Percentiles rank a stretch among this genome's conserved stretches.
Evolutionary conservation across 92 coral and sea anemone genomes (phyloP).

Genomic region (Bergia puertoricense): DNA sequence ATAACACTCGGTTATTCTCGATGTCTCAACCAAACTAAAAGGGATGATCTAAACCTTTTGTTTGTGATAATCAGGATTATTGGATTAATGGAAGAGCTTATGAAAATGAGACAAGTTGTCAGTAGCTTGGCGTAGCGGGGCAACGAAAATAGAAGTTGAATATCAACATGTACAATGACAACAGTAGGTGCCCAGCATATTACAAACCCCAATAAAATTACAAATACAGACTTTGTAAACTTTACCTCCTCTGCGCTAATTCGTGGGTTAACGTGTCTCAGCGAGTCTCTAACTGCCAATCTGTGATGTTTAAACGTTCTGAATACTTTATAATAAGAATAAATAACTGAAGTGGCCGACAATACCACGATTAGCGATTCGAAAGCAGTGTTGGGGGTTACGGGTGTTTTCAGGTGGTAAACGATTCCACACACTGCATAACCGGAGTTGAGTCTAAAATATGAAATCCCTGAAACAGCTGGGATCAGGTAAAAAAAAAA

Average conservation of each 20-base stretch:
- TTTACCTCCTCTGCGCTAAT: background rate
- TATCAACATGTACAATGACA: background rate
- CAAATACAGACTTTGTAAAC: background rate
- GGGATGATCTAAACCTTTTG: constrained; percentile 1
- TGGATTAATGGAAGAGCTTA: constrained; percentile 21
- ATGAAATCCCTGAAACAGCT: background rate
- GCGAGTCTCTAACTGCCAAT: background rate
- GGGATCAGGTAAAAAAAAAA: background rate
- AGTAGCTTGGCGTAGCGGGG: background rate
- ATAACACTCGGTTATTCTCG: too few species aligned
- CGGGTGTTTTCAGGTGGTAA: constrained; percentile 2
- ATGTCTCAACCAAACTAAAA: too few species aligned
- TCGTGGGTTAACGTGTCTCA: background rate
- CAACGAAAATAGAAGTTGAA: background rate
- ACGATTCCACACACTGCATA: constrained; percentile 9
- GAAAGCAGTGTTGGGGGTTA: background rate
- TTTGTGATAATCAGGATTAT: background rate
- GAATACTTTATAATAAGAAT: background rate
- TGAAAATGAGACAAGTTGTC: constrained; percentile 10
- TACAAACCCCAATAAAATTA: background rate
- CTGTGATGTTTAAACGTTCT: background rate
- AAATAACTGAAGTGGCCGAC: background rate
- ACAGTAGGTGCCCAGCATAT: background rate
- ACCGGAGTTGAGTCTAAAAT: constrained; percentile 5
- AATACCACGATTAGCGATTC: background rate